Base-by-base conservation (phyloP, 1,140 invertebrate genomes). In the Halesus radiatus region DNA sequence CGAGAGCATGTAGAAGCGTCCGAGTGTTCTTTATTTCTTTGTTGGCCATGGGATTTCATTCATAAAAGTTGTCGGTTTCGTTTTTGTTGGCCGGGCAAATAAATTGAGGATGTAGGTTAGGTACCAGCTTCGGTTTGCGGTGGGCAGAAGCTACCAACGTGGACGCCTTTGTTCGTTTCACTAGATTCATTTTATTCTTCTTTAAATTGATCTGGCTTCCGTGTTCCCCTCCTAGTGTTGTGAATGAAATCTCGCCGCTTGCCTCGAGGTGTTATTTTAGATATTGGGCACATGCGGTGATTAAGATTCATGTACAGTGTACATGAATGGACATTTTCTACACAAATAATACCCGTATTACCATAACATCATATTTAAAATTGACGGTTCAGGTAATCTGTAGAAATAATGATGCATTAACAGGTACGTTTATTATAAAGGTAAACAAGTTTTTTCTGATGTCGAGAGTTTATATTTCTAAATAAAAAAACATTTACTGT, bases 71-170 rank as follows among this genome's bases (percentile, higher is more conserved):
- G 10, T 53, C 32, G 56, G 68, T 20, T 68, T 83, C 81, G 78
- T 80, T 83, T 80, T 83, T 83, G 53, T 76, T 70, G 64, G 62
- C 20, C 68, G 68, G 60, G 79, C 79, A 80, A 83, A 83, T 83
- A 83, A 83, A 83, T 83, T 83, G 81, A 83, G 81, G 81, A 83
- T 83, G 81, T 80, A 83, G 79, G 79, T 79, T 80, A 80, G 76
- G 72, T 80, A 78, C 72, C 76, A 32, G 54, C 72, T 53, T 78
- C 76, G 75, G 78, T 80, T 26, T 53, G 70, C 26, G 70, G 70
- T 56, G 37, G 37, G 18, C 75, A 66, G 60, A 76, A 50, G 75
- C 60, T 29, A 23, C 66, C 45, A 76, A 66, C 26, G n/a, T n/a
- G 37, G 50, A 52, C 13, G 23, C 5, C 68, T 45, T 18, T 3